A percentile compares a stretch with the other conserved stretches of the same genome.
These are phyloP conservation scores for Anorthoa munda DNA, from an alignment of 2,888 invertebrate species.

Conservation along the genomic window DNA sequence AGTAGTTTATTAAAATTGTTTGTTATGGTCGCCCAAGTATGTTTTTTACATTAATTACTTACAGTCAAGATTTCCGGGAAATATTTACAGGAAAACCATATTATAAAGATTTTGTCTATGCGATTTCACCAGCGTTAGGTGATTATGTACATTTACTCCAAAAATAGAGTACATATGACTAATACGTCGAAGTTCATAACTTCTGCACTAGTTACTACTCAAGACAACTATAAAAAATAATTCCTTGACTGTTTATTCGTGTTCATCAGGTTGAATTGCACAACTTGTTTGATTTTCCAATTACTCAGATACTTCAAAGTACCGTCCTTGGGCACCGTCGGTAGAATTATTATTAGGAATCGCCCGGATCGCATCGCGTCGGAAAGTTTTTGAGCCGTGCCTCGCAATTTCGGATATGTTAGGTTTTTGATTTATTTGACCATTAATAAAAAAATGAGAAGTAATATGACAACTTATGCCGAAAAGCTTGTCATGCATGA, in stretches of 20 bases:
- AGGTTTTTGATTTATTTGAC: neutral
- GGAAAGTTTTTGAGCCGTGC: neutral
- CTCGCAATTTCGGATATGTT: neutral
- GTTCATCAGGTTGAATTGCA: too few relatives aligned
- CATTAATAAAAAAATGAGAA: neutral
- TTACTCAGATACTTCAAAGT: neutral
- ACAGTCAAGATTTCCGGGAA: neutral
- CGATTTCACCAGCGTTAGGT: neutral
- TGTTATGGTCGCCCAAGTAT: neutral
- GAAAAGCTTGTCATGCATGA: neutral
- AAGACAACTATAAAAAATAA: too few relatives aligned
- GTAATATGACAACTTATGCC: neutral
- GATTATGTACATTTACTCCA: too few relatives aligned
- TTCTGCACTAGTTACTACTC: too few relatives aligned
- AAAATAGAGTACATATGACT: too few relatives aligned
- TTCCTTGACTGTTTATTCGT: neutral
- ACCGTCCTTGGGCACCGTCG: too few relatives aligned
- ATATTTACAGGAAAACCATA: neutral
- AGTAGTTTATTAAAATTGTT: neutral
- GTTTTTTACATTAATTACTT: neutral
- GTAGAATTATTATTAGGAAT: neutral
- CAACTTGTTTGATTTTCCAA: neutral
- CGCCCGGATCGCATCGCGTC: neutral
- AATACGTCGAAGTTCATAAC: too few relatives aligned
- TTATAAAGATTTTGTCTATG: too few relatives aligned